These are phyloP conservation scores for Manduca sexta DNA, from an alignment of 1,140 invertebrate species.

Conservation along the genomic window DNA sequence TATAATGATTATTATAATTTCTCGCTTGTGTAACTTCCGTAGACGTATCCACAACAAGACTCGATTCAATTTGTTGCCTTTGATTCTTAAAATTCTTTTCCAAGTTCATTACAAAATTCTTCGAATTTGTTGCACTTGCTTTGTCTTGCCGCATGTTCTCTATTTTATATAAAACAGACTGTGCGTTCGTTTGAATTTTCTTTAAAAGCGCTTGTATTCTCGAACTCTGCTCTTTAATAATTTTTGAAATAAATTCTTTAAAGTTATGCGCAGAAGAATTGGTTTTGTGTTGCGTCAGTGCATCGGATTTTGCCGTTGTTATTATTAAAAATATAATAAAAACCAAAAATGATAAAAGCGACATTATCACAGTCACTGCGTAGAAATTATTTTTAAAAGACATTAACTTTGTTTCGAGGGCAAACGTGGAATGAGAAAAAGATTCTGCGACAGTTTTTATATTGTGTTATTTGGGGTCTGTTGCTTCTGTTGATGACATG, in stretches of 20 bases:
- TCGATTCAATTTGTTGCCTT: slow-evolving; percentile 40
- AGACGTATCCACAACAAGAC: slow-evolving; percentile 15
- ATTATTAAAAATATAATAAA: slow-evolving; percentile 45
- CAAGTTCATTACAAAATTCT: slow-evolving; percentile 4
- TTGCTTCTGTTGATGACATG: slow-evolving; percentile 43
- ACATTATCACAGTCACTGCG: slow-evolving; percentile 44
- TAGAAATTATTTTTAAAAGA: slow-evolving; percentile 27
- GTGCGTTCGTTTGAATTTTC: slow-evolving; percentile 55
- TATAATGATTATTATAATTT: slow-evolving; percentile 46
- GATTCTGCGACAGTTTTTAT: slow-evolving; percentile 29
- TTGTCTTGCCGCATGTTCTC: slow-evolving; percentile 36
- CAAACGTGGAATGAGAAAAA: slow-evolving; percentile 30
- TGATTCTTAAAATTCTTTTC: slow-evolving; percentile 19
- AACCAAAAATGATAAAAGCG: slow-evolving; percentile 43
- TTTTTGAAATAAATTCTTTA: slow-evolving; percentile 48
- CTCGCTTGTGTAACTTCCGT: slow-evolving; percentile 26
- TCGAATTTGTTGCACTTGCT: slow-evolving; percentile 17
- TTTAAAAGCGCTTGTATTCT: slow-evolving; percentile 47
- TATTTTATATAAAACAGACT: slow-evolving; percentile 45
- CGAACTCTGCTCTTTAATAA: slow-evolving; percentile 52
- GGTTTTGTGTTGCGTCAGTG: slow-evolving; percentile 20
- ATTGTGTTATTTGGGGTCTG: slow-evolving; percentile 40
- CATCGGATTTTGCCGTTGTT: slow-evolving; percentile 40
- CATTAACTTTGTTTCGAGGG: slow-evolving; percentile 37
- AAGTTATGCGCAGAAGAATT: slow-evolving; percentile 40